Evolutionary conservation across 2,113 vertebrate species (phyloP).

Genomic region (Labrus mixtus): DNA sequence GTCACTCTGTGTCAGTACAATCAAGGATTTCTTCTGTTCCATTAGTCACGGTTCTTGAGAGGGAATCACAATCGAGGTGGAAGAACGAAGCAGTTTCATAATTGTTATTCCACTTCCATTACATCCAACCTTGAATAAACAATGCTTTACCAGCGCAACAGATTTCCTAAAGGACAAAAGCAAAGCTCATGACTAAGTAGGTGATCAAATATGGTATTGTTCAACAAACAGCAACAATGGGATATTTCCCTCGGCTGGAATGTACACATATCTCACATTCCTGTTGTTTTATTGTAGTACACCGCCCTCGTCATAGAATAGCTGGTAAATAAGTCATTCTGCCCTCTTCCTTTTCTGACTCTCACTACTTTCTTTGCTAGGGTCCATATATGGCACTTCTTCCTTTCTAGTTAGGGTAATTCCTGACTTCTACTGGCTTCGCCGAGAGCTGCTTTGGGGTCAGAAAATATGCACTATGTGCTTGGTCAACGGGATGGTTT

Average conservation of each 20-base stretch:
- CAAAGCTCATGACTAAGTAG: constrained; percentile 12
- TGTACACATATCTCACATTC: constrained; percentile 47
- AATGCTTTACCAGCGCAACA: constrained; percentile 14
- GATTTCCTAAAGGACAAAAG: constrained; percentile 18
- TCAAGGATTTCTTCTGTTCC: constrained; percentile 54
- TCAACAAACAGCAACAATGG: constrained; percentile 2
- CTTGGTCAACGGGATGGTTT: too few species aligned
- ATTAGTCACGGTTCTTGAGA: constrained; percentile 60
- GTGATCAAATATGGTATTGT: constrained; percentile 6
- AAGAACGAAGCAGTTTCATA: constrained; percentile 12
- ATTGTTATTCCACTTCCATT: constrained; percentile 47
- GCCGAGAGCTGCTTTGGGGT: not conserved
- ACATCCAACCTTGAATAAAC: constrained; percentile 22
- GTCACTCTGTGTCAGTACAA: constrained; percentile 41
- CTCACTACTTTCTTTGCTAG: not conserved
- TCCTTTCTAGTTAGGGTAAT: constrained; percentile 12
- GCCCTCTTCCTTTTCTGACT: constrained; percentile 25
- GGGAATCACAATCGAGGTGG: constrained; percentile 41
- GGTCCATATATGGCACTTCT: constrained; percentile 54
- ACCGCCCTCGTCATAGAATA: constrained; percentile 33
- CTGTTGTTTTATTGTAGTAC: constrained; percentile 19
- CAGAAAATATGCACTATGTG: too few species aligned
- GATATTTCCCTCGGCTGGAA: not conserved
- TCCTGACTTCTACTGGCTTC: not conserved
- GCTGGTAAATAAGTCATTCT: constrained; percentile 38